Evolutionary conservation across 2,888 invertebrate species (phyloP), one percentile per base, ranked within the genome.

Genomic region (Tenthredo distinguenda): DNA sequence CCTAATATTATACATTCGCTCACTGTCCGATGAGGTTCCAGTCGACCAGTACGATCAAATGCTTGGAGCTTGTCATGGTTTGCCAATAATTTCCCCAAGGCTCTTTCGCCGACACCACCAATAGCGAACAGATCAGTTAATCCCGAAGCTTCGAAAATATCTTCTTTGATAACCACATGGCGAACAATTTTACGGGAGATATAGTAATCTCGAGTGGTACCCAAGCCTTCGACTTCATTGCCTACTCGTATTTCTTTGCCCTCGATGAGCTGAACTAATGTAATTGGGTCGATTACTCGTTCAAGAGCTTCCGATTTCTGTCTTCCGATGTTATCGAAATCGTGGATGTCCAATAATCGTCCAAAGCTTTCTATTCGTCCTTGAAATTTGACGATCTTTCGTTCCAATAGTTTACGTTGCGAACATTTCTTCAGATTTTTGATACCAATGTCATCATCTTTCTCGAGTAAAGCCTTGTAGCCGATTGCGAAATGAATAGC

Each of bases 351-450:
- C 7, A 76, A 26, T 50, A 76, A 76, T 7, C 31, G 18, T 31
- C 21, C 50, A 7, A 47, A 76, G 21, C 50, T 76, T 72, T 40
- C 21, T 5, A 15, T 26, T 50, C 10, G 76, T 31, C 50, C 76
- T 76, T 50, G 76, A 47, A 76, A 76, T 15, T 50, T 47, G 31
- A 76, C n/a, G 26, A 76, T 47, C 18, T 76, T 47, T 50, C n/a
- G 31, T 31, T 31, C 37, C 26, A 43, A 50, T 9, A 76, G 37
- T 50, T 76, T 50, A 2, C 26, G 76, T 50, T 18, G 76, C 31
- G 76, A 50, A 76, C 6, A 18, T 50, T 12, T 50, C 50, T 21
- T 26, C 15, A 43, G 18, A 47, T 50, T 31, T 1, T 50, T 7
- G 12, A 76, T 31, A 15, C 50, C 6, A 15, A 76, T 31, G 15